Evolutionary conservation across 2,113 vertebrate species (phyloP), one percentile per base, ranked within the genome.

Genomic region (Colistium nudipinnis): DNA sequence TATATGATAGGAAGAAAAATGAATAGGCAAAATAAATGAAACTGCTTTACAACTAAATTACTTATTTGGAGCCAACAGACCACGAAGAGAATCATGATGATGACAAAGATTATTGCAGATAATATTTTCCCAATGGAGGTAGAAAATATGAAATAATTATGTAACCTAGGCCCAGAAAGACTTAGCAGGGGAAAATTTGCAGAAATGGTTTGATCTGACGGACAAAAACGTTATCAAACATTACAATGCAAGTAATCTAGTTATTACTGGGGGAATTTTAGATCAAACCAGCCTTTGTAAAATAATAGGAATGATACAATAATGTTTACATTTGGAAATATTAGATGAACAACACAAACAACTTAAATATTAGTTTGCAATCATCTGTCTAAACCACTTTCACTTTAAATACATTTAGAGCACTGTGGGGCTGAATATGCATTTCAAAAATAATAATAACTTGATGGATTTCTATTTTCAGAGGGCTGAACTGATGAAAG

Each of bases 1-100:
- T 93, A 92, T 93, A 93, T 92, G 90, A 93, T 87, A 88, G 90
- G 83, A 86, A 82, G 86, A 85, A 85, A 91, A 91, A 93, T 90
- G 91, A 93, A 91, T 83, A 89, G 88, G 88, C 80, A 83, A 91
- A 92, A 92, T 90, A 90, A 90, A 93, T 92, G 89, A 92, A 90
- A 85, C 87, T 89, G 86, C 89, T 89, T 90, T 89, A 91, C 90
- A 90, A 89, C 85, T 90, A 92, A 92, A 93, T 92, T 82, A 90
- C 88, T 91, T 92, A 91, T 93, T 93, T 92, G 87, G 82, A 87
- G 86, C 86, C 77, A 90, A 88, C 85, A 83, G 84, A 91, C 84
- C 87, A 75, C 48, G 82, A 62, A 80, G 80, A 91, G 87, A 90
- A 91, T 89, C 77, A 61, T 24, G 70, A 91, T 91, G 83, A 91